phyloP scores from a whole-genome alignment of 2,888 invertebrate genomes.

The Drosophila ezoana region DNA sequence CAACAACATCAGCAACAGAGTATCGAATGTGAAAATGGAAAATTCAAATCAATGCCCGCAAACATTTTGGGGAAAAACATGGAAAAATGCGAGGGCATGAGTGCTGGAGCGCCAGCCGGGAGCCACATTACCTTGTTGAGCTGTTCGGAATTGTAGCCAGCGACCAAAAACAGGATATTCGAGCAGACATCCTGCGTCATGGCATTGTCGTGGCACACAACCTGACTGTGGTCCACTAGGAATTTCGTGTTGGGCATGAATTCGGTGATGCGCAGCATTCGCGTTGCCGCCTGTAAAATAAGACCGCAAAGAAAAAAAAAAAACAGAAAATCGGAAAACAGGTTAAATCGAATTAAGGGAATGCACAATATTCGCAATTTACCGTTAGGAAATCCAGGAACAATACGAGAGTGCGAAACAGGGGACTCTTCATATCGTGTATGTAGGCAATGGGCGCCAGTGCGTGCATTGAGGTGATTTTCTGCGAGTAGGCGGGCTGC shows the following conservation, averaged over 20 bases:
- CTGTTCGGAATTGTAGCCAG: slow-evolving; percentile 87
- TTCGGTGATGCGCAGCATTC: slow-evolving; percentile 84
- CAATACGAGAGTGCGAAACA: slow-evolving; percentile 83
- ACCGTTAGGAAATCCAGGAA: slow-evolving; percentile 84
- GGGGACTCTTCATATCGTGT: slow-evolving; percentile 85
- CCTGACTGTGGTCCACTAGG: slow-evolving; percentile 83
- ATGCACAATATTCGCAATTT: slow-evolving; percentile 38
- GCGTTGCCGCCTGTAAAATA: slow-evolving; percentile 80
- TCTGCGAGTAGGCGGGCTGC: slow-evolving; percentile 86
- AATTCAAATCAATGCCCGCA: slow-evolving; percentile 44
- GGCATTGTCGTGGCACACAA: slow-evolving; percentile 86
- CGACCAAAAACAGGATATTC: slow-evolving; percentile 87
- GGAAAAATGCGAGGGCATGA: slow-evolving; percentile 8
- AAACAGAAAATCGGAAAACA: slow-evolving; percentile 1
- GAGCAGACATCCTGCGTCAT: slow-evolving; percentile 87
- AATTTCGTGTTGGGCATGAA: slow-evolving; percentile 84
- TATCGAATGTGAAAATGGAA: slow-evolving; percentile 20
- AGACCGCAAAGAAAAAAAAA: background rate
- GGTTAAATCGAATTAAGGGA: slow-evolving; percentile 13
- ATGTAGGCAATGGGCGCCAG: slow-evolving; percentile 87
- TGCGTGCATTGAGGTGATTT: slow-evolving; percentile 86
- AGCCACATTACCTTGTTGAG: slow-evolving; percentile 86
- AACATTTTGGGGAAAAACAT: slow-evolving; percentile 37
- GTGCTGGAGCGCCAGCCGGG: background rate
- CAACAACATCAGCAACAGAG: slow-evolving; percentile 1